Base-by-base conservation (phyloP, 64 coral and sea anemone genomes). In the Pocillopora damicornis region DNA sequence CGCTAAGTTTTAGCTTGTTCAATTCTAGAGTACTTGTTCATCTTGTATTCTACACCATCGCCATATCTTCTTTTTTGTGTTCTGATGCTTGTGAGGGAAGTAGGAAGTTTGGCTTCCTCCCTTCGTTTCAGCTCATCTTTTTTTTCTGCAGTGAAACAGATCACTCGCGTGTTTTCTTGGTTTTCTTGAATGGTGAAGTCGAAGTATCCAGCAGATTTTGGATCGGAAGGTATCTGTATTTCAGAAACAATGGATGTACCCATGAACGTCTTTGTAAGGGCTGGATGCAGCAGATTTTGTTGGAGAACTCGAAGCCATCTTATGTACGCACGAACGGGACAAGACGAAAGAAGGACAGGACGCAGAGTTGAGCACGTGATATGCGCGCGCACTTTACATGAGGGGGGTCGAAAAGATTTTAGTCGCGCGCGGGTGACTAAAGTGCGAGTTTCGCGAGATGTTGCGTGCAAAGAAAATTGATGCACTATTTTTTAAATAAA, bases 21-120 rank as follows among this genome's bases (percentile, higher is more conserved):
- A 4, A 90, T 73, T 74, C 78, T 90, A 9, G 88, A 90, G 77
- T 74, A 81, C 65, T 82, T 90, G 60, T 81, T 81, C 88, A 90
- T 90, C 73, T 13, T 79, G 77, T 79, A 81, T 89, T 89, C 76
- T 69, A 67, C 75, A 22, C 37, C 76, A 51, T 89, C 75, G 35
- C 61, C 16, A 15, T 69, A 67, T 51, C 76, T 57, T 89, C 61
- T 89, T 79, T 88, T 89, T 18, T 63, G 75, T 68, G 36, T 63
- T 26, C 87, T 89, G 61, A 89, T 78, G 51, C 67, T 89, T 37
- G 60, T 64, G 59, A 88, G 60, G 25, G 22, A 76, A 15, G 59
- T 78, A 79, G 87, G 87, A 18, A 66, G 61, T 89, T 89, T 89
- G 42, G 87, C 37, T 34, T 78, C 34, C 61, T 89, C 75, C 87